Evolutionary conservation across 2,888 invertebrate species (phyloP).

Genomic region (Conomelus anceps): DNA sequence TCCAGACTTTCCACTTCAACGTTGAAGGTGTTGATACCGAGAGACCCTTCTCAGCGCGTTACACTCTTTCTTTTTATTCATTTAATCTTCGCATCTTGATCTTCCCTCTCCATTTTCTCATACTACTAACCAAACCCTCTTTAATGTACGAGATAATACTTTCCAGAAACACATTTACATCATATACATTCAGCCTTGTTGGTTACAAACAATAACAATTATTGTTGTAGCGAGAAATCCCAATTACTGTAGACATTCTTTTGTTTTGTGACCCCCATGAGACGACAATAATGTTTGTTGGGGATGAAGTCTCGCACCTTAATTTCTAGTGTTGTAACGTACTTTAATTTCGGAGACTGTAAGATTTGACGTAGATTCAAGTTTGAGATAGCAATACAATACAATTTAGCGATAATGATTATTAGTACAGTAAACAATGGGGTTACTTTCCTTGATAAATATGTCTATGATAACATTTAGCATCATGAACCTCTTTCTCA

Average conservation of each 20-base stretch:
- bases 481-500: no score
- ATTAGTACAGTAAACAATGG: no score
- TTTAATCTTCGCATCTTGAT: neutral
- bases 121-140: neutral
- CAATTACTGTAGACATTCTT: neutral
- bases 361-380: neutral
- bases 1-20: neutral
- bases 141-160: neutral
- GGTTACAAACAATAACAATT: neutral
- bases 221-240: neutral
- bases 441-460: no score
- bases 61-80: neutral
- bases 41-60: neutral
- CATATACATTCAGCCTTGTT: neutral
- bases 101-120: neutral
- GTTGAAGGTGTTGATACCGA: neutral
- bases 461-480: no score
- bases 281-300: neutral
- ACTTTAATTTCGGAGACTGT: neutral
- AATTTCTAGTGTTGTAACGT: neutral
- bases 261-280: neutral
- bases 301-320: neutral
- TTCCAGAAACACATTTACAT: neutral
- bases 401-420: no score
- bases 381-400: neutral